phyloP scores from a whole-genome alignment of 2,797 vertebrate species.

The Silurus lanzhouensis region DNA sequence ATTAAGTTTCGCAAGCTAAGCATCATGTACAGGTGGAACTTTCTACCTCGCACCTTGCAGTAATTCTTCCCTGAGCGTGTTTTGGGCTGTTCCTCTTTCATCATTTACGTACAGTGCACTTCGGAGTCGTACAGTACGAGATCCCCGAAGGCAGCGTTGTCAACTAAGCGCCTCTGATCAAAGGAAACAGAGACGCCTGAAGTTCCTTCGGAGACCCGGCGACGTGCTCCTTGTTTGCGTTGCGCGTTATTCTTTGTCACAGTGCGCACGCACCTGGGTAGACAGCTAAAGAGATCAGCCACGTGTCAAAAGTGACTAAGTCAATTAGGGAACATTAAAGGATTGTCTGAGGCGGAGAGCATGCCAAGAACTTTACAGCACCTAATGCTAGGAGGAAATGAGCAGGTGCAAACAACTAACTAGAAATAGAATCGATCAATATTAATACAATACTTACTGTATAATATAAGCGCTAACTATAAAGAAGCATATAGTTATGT shows the following conservation, averaged over 20 bases:
- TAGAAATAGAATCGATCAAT: too few relatives aligned
- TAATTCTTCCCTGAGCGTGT: neutral
- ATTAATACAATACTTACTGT: neutral
- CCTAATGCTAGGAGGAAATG: constrained; percentile 7
- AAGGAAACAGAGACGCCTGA: constrained; percentile 15
- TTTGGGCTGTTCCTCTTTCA: constrained; percentile 4
- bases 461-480: neutral
- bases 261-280: neutral
- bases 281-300: constrained; percentile 21
- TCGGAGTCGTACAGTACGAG: constrained; percentile 15
- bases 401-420: neutral
- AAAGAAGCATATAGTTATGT: neutral
- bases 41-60: neutral
- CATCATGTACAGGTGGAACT: neutral
- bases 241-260: neutral
- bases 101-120: neutral
- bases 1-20: neutral
- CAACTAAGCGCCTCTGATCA: constrained; percentile 36
- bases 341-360: neutral
- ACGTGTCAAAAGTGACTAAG: constrained; percentile 28
- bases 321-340: constrained; percentile 13
- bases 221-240: constrained; percentile 5
- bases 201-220: constrained; percentile 14
- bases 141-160: constrained; percentile 35
- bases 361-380: neutral